Percentiles rank a stretch among this genome's conserved stretches.
Conservation (phyloP, 92 coral and sea anemone genomes). For the Palythoa heliodiscus region DNA sequence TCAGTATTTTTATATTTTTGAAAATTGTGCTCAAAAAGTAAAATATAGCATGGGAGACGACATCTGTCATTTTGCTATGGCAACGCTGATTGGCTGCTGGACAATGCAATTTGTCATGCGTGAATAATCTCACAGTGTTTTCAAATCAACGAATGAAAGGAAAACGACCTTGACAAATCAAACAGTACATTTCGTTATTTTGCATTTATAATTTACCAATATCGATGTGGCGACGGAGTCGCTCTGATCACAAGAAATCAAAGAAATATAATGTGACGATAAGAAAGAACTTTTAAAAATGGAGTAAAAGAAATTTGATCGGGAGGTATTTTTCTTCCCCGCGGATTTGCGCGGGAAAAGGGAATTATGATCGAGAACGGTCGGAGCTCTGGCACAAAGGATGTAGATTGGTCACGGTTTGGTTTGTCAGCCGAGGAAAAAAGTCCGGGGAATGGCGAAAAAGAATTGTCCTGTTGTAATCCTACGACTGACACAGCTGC, state of each 20-base stretch:
- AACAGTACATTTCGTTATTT: conserved; percentile 14
- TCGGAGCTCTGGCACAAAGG: background rate
- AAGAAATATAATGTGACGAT: conserved; percentile 20
- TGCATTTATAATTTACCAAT: conserved; percentile 35
- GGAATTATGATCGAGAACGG: conserved; percentile 30
- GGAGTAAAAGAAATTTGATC: conserved; percentile 26
- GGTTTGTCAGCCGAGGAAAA: conserved; percentile 43
- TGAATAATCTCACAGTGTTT: background rate
- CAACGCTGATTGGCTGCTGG: conserved; percentile 40
- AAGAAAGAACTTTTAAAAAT: background rate
- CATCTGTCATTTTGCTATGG: conserved; percentile 42
- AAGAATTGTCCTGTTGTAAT: conserved; percentile 5
- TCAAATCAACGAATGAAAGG: background rate
- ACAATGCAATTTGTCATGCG: conserved; percentile 44
- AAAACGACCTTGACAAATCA: conserved; percentile 30
- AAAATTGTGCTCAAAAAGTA: too few relatives aligned
- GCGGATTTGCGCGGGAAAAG: conserved; percentile 31
- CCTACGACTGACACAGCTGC: background rate
- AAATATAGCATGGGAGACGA: background rate
- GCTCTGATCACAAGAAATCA: conserved; percentile 3
- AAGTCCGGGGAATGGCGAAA: conserved; percentile 25
- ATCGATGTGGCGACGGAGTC: conserved; percentile 36
- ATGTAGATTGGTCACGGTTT: conserved; percentile 39
- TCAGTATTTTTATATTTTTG: background rate
- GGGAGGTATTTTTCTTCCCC: conserved; percentile 9